phyloP scores from a whole-genome alignment of 2,797 vertebrate species.

The Siniperca scherzeri region DNA sequence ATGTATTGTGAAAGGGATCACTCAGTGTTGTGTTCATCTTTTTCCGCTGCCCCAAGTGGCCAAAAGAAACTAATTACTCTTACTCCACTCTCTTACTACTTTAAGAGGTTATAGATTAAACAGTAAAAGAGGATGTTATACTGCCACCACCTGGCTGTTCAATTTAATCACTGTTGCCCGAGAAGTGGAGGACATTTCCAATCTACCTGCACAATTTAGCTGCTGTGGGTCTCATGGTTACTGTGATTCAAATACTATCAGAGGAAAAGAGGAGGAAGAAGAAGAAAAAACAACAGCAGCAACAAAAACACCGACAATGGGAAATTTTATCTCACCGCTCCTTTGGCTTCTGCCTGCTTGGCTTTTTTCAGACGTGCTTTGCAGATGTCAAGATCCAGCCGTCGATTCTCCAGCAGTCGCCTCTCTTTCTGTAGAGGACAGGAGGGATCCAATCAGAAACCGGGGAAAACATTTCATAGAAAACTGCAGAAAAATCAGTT shows the following conservation, averaged over 20 bases:
- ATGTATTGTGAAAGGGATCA: neutral
- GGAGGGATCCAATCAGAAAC: constrained; percentile 1
- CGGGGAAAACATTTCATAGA: neutral
- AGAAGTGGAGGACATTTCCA: neutral
- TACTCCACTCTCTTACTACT: neutral
- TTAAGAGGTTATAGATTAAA: neutral
- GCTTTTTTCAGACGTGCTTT: constrained; percentile 96
- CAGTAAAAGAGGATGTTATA: neutral
- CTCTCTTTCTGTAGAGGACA: constrained; percentile 89
- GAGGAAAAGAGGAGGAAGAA: neutral
- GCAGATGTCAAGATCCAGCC: constrained; percentile 95
- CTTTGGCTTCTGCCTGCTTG: constrained; percentile 94
- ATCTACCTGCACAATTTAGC: neutral
- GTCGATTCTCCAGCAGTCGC: constrained; percentile 93
- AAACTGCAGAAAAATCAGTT: neutral
- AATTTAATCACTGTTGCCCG: neutral
- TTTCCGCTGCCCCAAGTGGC: neutral
- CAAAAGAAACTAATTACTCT: neutral
- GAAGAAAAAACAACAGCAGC: neutral
- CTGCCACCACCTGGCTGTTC: neutral
- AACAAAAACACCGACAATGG: neutral
- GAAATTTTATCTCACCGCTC: constrained; percentile 86
- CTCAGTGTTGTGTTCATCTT: neutral
- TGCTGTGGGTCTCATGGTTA: neutral
- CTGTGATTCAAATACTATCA: neutral